Conservation (phyloP, 2,888 invertebrate species). For the Frankliniella fusca region DNA sequence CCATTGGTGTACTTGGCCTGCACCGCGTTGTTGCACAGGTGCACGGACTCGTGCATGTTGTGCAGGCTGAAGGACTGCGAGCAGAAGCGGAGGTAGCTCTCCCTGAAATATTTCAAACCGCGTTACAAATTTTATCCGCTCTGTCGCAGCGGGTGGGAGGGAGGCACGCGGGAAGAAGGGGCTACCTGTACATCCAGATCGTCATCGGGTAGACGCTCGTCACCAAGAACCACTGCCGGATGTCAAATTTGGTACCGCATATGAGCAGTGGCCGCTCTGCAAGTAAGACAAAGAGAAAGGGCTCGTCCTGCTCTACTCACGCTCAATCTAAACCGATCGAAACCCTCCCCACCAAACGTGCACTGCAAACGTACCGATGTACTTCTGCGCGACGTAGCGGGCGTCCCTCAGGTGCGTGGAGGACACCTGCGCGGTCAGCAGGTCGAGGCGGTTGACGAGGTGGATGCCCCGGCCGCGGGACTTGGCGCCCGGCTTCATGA, state of each 20-base stretch:
- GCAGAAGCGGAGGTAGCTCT: constrained; percentile 55
- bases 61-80: constrained; percentile 50
- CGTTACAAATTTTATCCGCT: not conserved
- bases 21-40: constrained; percentile 55
- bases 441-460: constrained; percentile 51
- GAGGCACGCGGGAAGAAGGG: not conserved
- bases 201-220: constrained; percentile 56
- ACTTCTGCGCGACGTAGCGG: constrained; percentile 55
- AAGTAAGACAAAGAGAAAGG: constrained; percentile 35
- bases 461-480: constrained; percentile 55
- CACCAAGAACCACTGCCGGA: constrained; percentile 57
- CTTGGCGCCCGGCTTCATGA: constrained; percentile 56
- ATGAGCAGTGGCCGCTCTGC: constrained; percentile 53
- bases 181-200: constrained; percentile 55
- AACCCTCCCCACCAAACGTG: not conserved
- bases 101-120: constrained; percentile 42
- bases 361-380: constrained; percentile 48
- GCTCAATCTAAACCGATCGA: no score
- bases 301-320: no score
- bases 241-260: constrained; percentile 56
- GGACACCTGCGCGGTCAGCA: constrained; percentile 45
- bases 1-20: constrained; percentile 48
- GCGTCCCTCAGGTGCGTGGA: constrained; percentile 38
- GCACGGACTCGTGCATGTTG: constrained; percentile 53
- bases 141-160: not conserved